A percentile compares a stretch with the other conserved stretches of the same genome.
Conservation (phyloP, 2,888 invertebrate species). For the Parnassius glacialis region DNA sequence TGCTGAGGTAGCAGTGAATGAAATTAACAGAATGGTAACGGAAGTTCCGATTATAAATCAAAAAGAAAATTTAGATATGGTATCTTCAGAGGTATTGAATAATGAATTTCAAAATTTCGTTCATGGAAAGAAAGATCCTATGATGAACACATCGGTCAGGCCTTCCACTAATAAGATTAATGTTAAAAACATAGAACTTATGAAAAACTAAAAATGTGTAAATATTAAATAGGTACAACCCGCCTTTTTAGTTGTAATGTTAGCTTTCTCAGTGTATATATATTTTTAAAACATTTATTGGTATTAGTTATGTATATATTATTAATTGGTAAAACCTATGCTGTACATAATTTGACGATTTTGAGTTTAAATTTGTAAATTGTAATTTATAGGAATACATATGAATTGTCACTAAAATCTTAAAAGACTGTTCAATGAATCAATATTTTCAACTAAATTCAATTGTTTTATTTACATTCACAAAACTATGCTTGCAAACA, state of each 20-base stretch:
- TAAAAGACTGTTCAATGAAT: slow-evolving; percentile 42
- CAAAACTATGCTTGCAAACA: background rate
- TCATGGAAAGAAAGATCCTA: slow-evolving; percentile 70
- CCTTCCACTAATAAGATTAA: slow-evolving; percentile 71
- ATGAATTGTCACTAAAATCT: slow-evolving; percentile 20
- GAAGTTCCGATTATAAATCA: slow-evolving; percentile 63
- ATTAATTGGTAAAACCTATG: no score
- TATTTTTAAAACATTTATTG: no score
- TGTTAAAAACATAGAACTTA: slow-evolving; percentile 74
- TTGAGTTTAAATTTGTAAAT: no score
- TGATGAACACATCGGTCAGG: slow-evolving; percentile 71
- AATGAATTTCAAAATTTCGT: slow-evolving; percentile 61
- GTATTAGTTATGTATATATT: no score
- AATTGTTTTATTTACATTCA: slow-evolving; percentile 1
- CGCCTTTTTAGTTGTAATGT: background rate
- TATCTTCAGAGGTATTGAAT: slow-evolving; percentile 40
- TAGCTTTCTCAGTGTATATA: no score
- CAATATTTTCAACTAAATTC: slow-evolving; percentile 10
- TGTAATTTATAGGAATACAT: background rate
- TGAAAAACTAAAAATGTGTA: slow-evolving; percentile 58
- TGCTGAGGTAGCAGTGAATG: slow-evolving; percentile 51
- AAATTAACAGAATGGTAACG: slow-evolving; percentile 59
- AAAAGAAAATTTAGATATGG: slow-evolving; percentile 52
- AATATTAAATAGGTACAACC: no score
- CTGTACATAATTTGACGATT: no score